Base-by-base conservation (phyloP, 2,113 vertebrate genomes). In the Chamaetylas fuelleborni region DNA sequence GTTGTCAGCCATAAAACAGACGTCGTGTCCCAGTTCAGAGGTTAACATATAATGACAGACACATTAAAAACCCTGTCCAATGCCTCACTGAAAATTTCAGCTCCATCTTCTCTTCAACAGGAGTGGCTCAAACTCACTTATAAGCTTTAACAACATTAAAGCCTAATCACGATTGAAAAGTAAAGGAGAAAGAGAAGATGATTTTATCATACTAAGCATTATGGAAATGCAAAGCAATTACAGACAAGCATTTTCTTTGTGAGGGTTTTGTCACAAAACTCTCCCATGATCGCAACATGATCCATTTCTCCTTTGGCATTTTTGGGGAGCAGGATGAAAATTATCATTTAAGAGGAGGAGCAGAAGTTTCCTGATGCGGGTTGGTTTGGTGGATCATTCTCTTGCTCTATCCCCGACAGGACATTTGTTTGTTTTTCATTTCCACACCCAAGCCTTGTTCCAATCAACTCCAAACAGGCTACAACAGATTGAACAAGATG, bases 1-100 rank as follows among this genome's bases (percentile, higher is more conserved):
- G 97, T 95, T 95, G 95, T 96, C 96, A 97, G 94, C 94, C 93
- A 94, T 96, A 97, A 97, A 97, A 86, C 51, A 96, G 95, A 95
- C 54, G 17, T 62, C 57, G 60, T 91, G 86, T 94, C 76, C 91
- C 87, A 93, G 93, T 94, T 97, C 93, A 97, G 93, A 95, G 96
- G 96, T 97, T 97, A 97, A 97, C 96, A 92, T 96, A 96, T 79
- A 97, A 97, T 94, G 96, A 97, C 97, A 97, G 96, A 96, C 96
- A 96, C 94, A 97, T 97, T 97, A 97, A 96, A 97, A 96, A 90
- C 85, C 90, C 89, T 92, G 89, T 93, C 95, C 89, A 81, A 51
- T 95, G 91, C 92, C 91, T 95, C 96, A 92, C 86, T 78, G 91
- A 93, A 92, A 95, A 96, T 96, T 97, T 94, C 88, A 95, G 91